Evolutionary conservation across 2,797 vertebrate species (phyloP), one percentile per base, ranked within the genome.

Genomic region (Erethizon dorsatum): DNA sequence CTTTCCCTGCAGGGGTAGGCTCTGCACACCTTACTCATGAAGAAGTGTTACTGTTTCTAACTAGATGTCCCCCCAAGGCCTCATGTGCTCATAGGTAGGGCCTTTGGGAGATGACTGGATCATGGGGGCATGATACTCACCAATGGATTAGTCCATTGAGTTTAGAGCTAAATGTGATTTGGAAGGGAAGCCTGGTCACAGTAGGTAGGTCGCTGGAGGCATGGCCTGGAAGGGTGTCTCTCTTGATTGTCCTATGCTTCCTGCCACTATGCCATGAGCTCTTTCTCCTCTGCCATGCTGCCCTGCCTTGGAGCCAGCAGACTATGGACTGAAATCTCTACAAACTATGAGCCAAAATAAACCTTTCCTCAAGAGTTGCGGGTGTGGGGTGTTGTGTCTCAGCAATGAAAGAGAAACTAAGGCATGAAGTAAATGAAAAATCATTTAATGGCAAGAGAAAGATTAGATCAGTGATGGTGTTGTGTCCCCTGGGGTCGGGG

Each of bases 361-460:
- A 37, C 17, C 67, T 71, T 20, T 71, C 9, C 17, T 69, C n/a
- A 9, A 71, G n/a, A 71, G n/a, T 22, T 71, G 67, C 15, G 20
- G 20, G 9, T 22, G n/a, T 71, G n/a, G n/a, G n/a, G 67, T 37
- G 10, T 41, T 71, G 37, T 41, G 20, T 71, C 10, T 71, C 67
- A 71, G n/a, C 18, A 71, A 71, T 71, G 18, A 22, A 8, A 71
- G 41, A 71, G 18, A 37, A 69, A 69, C 33, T 69, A 47, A 67
- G 33, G 8, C 17, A 18, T 93, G 75, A 63, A 90, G 50, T 5
- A 90, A 85, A 83, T 61, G 65, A 89, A 67, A 94, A 80, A 90
- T 45, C 45, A 73, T 56, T 90, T 41, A 57, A n/a, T 8, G 11
- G 65, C 41, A 75, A 5, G 24, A 18, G 33, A 84, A 82, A 91